Conservation (phyloP, 2,113 vertebrate species). For the Xerus inauris region DNA sequence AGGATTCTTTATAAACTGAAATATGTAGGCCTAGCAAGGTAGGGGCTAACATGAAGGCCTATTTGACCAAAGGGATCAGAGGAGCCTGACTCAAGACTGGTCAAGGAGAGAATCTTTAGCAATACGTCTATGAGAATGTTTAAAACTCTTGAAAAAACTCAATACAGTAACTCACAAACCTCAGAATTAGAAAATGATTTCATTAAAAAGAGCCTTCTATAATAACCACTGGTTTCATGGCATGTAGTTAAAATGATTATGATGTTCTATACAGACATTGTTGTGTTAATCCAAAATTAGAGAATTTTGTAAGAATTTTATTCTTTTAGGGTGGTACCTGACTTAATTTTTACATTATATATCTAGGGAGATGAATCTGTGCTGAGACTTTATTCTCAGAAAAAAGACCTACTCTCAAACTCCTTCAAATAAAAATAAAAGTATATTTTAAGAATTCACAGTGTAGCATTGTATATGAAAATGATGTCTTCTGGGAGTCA, state of each 20-base stretch:
- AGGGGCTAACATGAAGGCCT: neutral
- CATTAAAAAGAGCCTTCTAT: neutral
- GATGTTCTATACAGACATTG: neutral
- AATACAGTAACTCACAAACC: neutral
- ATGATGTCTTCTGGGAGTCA: neutral
- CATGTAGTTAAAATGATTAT: neutral
- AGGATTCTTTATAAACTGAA: neutral
- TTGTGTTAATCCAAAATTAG: neutral
- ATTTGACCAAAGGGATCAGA: neutral
- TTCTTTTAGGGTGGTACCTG: neutral
- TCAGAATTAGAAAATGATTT: neutral
- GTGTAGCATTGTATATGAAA: neutral
- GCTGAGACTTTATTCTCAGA: neutral
- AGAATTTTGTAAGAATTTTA: neutral
- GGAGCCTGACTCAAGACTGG: neutral
- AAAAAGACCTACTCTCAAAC: neutral
- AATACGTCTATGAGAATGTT: neutral
- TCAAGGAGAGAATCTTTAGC: neutral
- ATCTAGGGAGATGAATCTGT: constrained; percentile 6
- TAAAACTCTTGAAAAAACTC: neutral
- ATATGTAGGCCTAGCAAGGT: rapidly evolving
- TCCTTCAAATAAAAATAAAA: neutral
- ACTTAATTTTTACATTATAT: neutral
- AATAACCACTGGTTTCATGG: neutral
- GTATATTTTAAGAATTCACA: neutral